Conservation (phyloP, 2,888 invertebrate species). For the Caenorhabditis uteleia region DNA sequence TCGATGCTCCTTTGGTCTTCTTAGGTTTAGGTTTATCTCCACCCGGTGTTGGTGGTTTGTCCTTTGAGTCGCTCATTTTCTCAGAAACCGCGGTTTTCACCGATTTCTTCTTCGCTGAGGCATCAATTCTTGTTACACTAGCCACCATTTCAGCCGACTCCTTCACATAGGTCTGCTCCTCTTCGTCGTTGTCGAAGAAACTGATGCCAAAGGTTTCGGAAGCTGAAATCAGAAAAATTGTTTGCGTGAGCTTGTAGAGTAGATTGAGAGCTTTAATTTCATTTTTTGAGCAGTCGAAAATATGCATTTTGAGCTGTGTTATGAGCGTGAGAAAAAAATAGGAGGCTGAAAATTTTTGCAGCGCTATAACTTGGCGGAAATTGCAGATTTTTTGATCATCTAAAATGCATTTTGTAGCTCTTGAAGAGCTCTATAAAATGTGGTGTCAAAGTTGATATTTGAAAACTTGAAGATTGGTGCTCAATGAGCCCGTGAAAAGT, state of each 20-base stretch:
- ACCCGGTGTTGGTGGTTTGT: constrained; percentile 19
- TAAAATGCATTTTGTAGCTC: too few relatives aligned
- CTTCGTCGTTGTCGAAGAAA: constrained; percentile 51
- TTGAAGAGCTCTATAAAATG: too few relatives aligned
- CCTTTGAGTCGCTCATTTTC: constrained; percentile 21
- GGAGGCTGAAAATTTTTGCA: too few relatives aligned
- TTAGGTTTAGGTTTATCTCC: constrained; percentile 17
- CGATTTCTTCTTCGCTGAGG: constrained; percentile 40
- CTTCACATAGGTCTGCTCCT: constrained; percentile 46
- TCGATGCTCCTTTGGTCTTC: constrained; percentile 58
- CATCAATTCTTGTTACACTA: constrained; percentile 43
- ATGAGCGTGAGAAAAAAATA: too few relatives aligned
- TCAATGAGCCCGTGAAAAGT: too few relatives aligned
- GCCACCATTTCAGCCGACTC: constrained; percentile 15
- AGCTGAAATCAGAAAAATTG: not conserved
- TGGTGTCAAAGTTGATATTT: too few relatives aligned
- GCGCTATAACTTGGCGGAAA: too few relatives aligned
- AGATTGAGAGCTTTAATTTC: too few relatives aligned
- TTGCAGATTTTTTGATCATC: too few relatives aligned
- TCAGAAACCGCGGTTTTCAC: constrained; percentile 47
- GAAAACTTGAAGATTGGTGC: too few relatives aligned
- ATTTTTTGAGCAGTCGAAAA: not conserved
- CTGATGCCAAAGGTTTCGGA: constrained; percentile 24
- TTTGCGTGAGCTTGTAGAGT: not conserved
- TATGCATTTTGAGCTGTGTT: too few relatives aligned